Evolutionary conservation across 2,797 vertebrate genomes (phyloP), one percentile per base, ranked within the genome.

Genomic region (Chelidonichthys spinosus): DNA sequence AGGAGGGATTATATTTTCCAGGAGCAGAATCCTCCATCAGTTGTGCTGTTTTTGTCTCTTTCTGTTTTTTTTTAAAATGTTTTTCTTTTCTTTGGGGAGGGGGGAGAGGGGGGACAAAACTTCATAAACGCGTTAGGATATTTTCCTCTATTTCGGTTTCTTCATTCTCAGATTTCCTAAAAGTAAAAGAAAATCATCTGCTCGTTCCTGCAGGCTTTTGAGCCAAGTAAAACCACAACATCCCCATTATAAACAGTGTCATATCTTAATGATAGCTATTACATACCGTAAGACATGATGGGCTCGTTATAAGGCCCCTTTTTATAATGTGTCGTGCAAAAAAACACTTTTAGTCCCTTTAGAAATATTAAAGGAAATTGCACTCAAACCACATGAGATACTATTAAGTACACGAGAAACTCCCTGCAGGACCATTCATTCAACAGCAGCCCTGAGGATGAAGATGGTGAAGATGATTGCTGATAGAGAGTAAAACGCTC

Each of bases 1-100:
- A 92, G 69, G 63, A 35, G 54, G 89, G 92, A 92, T 93, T 92
- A 92, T 81, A 79, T 77, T 76, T 68, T 82, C 82, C 86, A 87
- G 83, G 69, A 77, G 83, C 69, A 59, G 68, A 65, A 74, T 68
- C 78, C 61, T 86, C 78, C 82, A 82, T 72, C 81, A 77, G 4
- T 76, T 62, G 25, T 70, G 68, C 67, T 73, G 56, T 59, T 36
- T 65, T 53, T 82, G 76, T 62, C 7, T 18, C 11, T 13, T 14
- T 6, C 1, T 5, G 1, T 39, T 53, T 33, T 7, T 59, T 42
- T 18, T n/a, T 25, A 1, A 1, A 25, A 25, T 25, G 25, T 13
- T 11, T 32, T 33, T 6, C 1, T 32, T 33, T 25, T 25, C 25
- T 25, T 25, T 25, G 25, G 25, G 25, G 25, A 25, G 25, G 25